Percentiles rank a stretch among this genome's conserved stretches.
phyloP scores from a whole-genome alignment of 2,113 vertebrate species.

The Nipponia nippon region DNA sequence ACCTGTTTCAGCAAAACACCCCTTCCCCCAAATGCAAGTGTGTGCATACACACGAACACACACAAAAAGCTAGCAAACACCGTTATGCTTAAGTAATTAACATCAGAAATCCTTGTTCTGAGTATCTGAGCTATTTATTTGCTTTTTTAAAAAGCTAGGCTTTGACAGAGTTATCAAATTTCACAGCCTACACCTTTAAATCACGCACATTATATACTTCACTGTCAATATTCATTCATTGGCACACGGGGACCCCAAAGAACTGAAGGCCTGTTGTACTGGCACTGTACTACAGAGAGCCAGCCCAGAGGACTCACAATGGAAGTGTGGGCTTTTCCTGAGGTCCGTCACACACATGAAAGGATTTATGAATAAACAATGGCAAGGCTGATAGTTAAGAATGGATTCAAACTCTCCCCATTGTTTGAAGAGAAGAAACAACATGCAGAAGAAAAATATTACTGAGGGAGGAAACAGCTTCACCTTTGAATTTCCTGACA shows the following conservation, averaged over 20 bases:
- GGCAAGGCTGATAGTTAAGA: conserved; percentile 38
- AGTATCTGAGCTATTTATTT: neutral
- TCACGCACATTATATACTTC: neutral
- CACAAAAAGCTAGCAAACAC: neutral
- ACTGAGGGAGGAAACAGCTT: conserved; percentile 68
- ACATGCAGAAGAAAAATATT: conserved; percentile 48
- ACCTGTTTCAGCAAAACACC: conserved; percentile 67
- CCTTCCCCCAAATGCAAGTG: neutral
- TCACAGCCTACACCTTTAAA: neutral
- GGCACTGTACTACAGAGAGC: neutral
- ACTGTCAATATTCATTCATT: neutral
- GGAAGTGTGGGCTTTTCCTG: conserved; percentile 43
- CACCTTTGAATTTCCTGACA: conserved; percentile 74
- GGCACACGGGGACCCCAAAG: neutral
- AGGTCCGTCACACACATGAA: conserved; percentile 43
- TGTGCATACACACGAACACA: neutral
- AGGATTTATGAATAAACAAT: conserved; percentile 57
- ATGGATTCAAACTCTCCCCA: conserved; percentile 50
- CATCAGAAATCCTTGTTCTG: neutral
- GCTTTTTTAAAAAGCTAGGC: neutral
- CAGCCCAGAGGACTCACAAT: neutral
- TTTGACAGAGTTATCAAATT: neutral
- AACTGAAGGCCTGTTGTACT: neutral
- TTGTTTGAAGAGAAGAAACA: conserved; percentile 67
- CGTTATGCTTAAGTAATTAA: neutral